These are phyloP conservation scores for Zoanthus sociatus DNA, from an alignment of 92 coral and sea anemone species.

Conservation along the genomic window DNA sequence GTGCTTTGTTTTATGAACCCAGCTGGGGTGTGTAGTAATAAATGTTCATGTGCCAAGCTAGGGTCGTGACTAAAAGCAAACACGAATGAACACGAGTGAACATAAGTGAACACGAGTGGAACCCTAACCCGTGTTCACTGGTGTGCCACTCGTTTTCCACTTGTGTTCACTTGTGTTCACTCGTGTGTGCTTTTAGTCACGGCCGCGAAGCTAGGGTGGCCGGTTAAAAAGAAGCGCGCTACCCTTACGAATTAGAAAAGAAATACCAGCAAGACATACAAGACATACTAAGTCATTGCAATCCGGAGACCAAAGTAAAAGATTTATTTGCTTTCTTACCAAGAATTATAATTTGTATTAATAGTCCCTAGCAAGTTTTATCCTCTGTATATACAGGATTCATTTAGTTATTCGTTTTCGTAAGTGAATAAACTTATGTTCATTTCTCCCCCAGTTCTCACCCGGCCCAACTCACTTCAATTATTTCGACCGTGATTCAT, in stretches of 20 bases:
- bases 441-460: not conserved
- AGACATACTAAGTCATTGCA: not conserved
- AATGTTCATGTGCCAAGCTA: no score
- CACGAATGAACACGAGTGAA: no score
- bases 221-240: conserved; percentile 10
- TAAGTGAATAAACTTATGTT: not conserved
- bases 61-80: no score
- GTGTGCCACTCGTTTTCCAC: no score
- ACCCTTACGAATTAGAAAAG: conserved; percentile 3
- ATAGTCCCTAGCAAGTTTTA: conserved; percentile 2
- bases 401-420: not conserved
- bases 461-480: not conserved
- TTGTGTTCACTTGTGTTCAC: no score
- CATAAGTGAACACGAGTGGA: no score
- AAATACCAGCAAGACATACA: not conserved
- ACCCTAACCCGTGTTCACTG: no score
- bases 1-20: no score
- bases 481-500: not conserved
- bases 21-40: no score
- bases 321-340: conserved; percentile 10
- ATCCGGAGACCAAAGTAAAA: conserved; percentile 16
- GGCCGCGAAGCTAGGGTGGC: not conserved
- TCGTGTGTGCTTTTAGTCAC: no score
- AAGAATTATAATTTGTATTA: not conserved
- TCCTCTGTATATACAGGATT: conserved; percentile 1